Evolutionary conservation across 2,888 invertebrate genomes (phyloP), one percentile per base, ranked within the genome.

Genomic region (Amphimallon solstitiale): DNA sequence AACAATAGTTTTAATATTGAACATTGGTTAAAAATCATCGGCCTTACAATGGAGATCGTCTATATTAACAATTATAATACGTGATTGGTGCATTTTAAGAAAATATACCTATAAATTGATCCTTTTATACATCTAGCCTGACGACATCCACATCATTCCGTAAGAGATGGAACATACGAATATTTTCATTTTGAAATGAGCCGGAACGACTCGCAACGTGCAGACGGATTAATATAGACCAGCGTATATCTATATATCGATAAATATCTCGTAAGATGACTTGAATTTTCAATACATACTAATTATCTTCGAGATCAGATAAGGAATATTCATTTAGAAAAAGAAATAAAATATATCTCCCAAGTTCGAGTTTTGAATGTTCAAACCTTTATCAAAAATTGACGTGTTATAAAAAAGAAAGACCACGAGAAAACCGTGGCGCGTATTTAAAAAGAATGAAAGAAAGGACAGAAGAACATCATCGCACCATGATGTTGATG

Each of bases 201-300:
- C 9, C 1, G 29, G 5, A 5, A 9, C 29, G 29, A 29, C 46
- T 15, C 21, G 19, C 71, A 71, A 73, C 75, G 74, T 75, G 73
- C 70, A 72, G 73, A 70, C 71, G 71, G 40, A 66, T 68, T 71
- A 71, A 66, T 21, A 56, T 63, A 67, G 49, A 43, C 37, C 66
- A 65, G 61, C 65, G 63, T 74, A 75, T 77, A 77, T 76, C 76
- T 75, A 78, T 76, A 77, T 74, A 76, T 78, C 80, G 79, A 80
- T 80, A 79, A 79, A 79, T 79, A 79, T 79, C 79, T 74, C 52
- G 56, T 68, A 74, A 79, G 80, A 81, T 81, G 81, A 81, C 81
- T 81, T 79, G 81, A 80, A 81, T 77, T 78, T 80, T 81, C 81
- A 80, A 81, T 81, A 81, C 81, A 79, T 81, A 81, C 81, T 81